These are phyloP conservation scores for Eulemur rubriventer DNA, from an alignment of 2,797 vertebrate genomes.

Conservation along the genomic window DNA sequence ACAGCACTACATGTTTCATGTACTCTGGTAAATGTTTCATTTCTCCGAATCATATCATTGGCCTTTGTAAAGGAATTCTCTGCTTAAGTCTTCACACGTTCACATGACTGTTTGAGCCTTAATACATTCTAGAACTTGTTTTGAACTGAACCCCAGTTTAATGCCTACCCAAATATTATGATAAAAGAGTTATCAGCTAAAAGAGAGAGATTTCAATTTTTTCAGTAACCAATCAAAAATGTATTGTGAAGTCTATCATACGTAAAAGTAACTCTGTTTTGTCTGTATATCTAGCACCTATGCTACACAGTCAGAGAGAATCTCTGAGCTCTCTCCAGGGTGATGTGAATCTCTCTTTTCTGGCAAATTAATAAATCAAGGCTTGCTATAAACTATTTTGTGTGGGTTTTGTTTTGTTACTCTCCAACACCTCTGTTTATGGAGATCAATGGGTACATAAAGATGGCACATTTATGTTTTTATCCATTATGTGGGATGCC, in stretches of 20 bases:
- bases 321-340: neutral
- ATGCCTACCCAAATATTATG: neutral
- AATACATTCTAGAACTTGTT: neutral
- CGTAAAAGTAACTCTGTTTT: neutral
- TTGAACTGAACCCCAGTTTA: neutral
- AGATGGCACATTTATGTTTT: neutral
- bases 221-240: neutral
- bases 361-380: neutral
- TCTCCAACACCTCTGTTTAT: neutral
- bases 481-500: neutral
- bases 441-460: neutral
- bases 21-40: neutral
- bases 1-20: neutral
- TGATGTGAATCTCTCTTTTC: neutral
- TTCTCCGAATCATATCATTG: neutral
- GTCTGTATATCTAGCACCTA: neutral
- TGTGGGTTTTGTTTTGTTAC: neutral
- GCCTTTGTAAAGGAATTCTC: neutral
- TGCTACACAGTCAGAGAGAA: neutral
- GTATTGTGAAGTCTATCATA: neutral
- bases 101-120: neutral
- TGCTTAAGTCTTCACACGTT: neutral
- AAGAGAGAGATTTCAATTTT: neutral
- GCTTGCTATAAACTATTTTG: neutral
- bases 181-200: neutral